Percentiles rank a stretch among this genome's conserved stretches.
These are phyloP conservation scores for Apis laboriosa DNA, from an alignment of 1,140 invertebrate species.

Conservation along the genomic window DNA sequence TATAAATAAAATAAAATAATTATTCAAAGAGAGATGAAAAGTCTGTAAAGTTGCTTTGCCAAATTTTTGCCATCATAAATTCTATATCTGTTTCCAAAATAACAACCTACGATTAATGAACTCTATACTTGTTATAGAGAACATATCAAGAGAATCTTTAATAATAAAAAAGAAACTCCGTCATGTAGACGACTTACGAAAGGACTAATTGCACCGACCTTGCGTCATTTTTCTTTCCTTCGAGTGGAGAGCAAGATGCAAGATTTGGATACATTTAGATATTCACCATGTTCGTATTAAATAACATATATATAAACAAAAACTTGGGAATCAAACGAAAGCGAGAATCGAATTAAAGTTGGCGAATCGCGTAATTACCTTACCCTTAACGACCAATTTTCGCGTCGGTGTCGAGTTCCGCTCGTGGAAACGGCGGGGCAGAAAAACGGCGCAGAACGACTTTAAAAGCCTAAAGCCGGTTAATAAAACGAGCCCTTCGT, in stretches of 20 bases:
- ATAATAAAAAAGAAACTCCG: too few species aligned
- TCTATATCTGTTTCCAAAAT: background rate
- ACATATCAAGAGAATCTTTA: background rate
- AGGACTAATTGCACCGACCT: too few species aligned
- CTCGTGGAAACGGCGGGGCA: background rate
- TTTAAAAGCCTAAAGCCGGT: background rate
- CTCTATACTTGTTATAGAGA: background rate
- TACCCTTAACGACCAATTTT: slow-evolving; percentile 15
- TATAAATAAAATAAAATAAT: background rate
- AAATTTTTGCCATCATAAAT: too few species aligned
- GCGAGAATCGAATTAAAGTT: background rate
- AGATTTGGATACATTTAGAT: too few species aligned
- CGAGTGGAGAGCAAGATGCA: too few species aligned
- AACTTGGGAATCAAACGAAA: too few species aligned
- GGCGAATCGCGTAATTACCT: slow-evolving; percentile 8
- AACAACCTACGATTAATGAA: background rate
- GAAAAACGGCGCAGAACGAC: slow-evolving; percentile 21
- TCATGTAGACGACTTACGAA: too few species aligned
- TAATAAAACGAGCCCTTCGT: slow-evolving; percentile 1
- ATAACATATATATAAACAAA: too few species aligned
- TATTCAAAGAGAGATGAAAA: too few species aligned
- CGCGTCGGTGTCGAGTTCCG: slow-evolving; percentile 10
- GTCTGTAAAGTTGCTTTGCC: background rate
- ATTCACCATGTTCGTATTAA: too few species aligned
- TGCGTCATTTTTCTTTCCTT: too few species aligned